Evolutionary conservation across 2,888 invertebrate genomes (phyloP).

Genomic region (Noctuana brunneofusca): DNA sequence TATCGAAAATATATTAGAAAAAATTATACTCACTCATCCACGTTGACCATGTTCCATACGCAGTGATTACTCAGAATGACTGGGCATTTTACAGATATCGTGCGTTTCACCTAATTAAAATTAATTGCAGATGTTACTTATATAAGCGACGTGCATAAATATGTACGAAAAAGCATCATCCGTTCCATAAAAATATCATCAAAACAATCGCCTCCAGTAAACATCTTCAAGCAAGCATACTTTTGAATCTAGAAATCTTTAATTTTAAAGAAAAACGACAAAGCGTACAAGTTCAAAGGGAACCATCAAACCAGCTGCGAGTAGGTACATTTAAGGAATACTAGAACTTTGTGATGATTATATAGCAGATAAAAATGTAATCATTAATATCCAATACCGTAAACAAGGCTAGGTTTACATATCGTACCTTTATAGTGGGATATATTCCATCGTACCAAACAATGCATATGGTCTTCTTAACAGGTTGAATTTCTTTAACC

Average conservation of each 20-base stretch:
- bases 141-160: neutral
- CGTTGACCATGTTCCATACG: slow-evolving; percentile 73
- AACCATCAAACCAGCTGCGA: too few relatives aligned
- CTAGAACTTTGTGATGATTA: too few relatives aligned
- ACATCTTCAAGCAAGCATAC: too few relatives aligned
- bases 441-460: slow-evolving; percentile 77
- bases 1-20: neutral
- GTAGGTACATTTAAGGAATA: too few relatives aligned
- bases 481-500: slow-evolving; percentile 67
- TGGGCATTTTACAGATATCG: slow-evolving; percentile 68
- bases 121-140: neutral
- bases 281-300: too few relatives aligned
- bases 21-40: slow-evolving; percentile 62
- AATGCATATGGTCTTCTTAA: slow-evolving; percentile 62
- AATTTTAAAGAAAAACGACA: too few relatives aligned
- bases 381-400: too few relatives aligned
- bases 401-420: neutral
- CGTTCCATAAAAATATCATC: neutral
- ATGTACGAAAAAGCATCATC: neutral
- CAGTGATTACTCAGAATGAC: slow-evolving; percentile 74
- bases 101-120: slow-evolving; percentile 64
- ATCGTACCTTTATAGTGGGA: slow-evolving; percentile 66
- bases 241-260: too few relatives aligned
- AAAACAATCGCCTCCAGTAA: too few relatives aligned
- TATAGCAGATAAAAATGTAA: too few relatives aligned